Base-by-base conservation (phyloP, 1,140 invertebrate genomes). In the Drosophila hydei region DNA sequence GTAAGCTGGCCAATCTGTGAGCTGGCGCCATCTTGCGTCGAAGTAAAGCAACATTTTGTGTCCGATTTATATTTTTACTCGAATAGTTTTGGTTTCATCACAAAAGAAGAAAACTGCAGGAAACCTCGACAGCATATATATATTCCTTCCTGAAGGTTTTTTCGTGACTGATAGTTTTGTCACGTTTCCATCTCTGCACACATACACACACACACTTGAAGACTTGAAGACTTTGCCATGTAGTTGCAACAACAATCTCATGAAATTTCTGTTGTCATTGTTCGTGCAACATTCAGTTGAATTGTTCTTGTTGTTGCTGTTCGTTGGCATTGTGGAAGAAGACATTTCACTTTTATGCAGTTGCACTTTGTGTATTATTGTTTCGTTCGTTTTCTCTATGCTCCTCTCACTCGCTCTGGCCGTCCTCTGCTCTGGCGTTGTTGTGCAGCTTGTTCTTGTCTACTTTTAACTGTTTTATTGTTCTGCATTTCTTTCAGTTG, bases 391-490 rank as follows among this genome's bases (percentile, higher is more conserved):
- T 52, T 36, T 42, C 56, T 33, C 30, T 33, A 8, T 40, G 6
- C 19, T 58, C 12, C 38, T 8, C 21, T 9, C 25, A 19, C 58
- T 27, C 50, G 18, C 30, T 27, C 51, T 63, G 16, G 9, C 30
- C 25, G 21, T 14, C 43, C 16, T 48, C 27, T 48, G 42, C 50
- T 58, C 25, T 56, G 69, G 19, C 50, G 50, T 67, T 67, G 64
- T 43, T 68, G 64, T 78, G 71, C 70, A 77, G 77, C 77, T 88
- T 87, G 81, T 87, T 81, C 81, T 81, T 81, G 77, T 88, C 80
- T 85, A 85, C 80, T 87, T 85, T 85, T 88, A 87, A 83, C 78
- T 88, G 84, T 89, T 89, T 89, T 89, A 89, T 89, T 89, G 84
- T 89, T 89, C 83, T 76, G 72, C 78, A 83, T 55, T 85, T 79